Evolutionary conservation across 2,888 invertebrate species (phyloP).

Genomic region (Podotricha telesiphe): DNA sequence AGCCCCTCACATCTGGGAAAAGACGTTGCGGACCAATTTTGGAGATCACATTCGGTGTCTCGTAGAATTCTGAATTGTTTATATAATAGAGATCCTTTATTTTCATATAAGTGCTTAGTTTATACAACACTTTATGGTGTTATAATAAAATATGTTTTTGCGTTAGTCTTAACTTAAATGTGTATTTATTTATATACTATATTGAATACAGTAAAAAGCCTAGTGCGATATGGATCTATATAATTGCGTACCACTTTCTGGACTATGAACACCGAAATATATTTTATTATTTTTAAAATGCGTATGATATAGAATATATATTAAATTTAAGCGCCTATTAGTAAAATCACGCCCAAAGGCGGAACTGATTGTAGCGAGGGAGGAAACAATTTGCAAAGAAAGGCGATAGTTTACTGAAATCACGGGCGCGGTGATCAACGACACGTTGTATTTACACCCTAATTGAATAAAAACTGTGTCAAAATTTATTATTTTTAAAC

Average conservation of each 20-base stretch:
- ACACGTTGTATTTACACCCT: conserved; percentile 48
- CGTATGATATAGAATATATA: conserved; percentile 8
- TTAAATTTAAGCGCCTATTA: conserved; percentile 42
- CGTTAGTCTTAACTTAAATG: neutral
- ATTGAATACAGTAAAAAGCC: too few relatives aligned
- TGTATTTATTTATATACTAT: neutral
- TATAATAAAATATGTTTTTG: neutral
- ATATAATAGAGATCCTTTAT: conserved; percentile 10
- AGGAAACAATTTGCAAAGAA: conserved; percentile 67
- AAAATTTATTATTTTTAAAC: neutral
- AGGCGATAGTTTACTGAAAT: conserved; percentile 72
- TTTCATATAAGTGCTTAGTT: conserved; percentile 24
- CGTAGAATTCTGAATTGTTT: conserved; percentile 44
- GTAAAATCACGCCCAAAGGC: conserved; percentile 54
- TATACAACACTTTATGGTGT: neutral
- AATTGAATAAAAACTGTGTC: conserved; percentile 48
- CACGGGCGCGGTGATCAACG: conserved; percentile 59
- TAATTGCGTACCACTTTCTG: too few relatives aligned
- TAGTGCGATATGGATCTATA: too few relatives aligned
- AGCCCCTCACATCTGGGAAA: conserved; percentile 69
- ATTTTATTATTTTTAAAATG: neutral
- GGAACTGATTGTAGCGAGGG: conserved; percentile 62
- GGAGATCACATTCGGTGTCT: conserved; percentile 58
- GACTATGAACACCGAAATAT: neutral
- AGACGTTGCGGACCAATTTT: conserved; percentile 67